phyloP scores from a whole-genome alignment of 2,888 invertebrate species.

The Eupithecia subfuscata region DNA sequence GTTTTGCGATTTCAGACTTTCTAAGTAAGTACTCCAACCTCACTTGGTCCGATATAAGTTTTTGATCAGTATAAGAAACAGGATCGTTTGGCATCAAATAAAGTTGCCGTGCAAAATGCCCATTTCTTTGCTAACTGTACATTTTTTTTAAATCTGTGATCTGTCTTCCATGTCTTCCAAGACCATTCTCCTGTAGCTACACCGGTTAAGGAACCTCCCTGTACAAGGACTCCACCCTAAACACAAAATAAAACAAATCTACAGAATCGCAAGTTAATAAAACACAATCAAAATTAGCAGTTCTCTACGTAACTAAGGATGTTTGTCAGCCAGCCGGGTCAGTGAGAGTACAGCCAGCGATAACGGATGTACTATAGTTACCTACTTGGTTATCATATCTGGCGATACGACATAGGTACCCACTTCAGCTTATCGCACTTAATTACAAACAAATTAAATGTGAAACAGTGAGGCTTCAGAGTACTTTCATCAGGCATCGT shows the following conservation, averaged over 20 bases:
- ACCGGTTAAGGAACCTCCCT: too few species aligned
- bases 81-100: too few species aligned
- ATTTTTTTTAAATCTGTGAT: too few species aligned
- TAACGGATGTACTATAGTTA: slow-evolving; percentile 32
- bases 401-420: slow-evolving; percentile 38
- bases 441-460: slow-evolving; percentile 54
- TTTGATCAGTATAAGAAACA: too few species aligned
- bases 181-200: too few species aligned
- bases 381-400: slow-evolving; percentile 46
- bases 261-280: background rate
- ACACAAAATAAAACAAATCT: background rate
- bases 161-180: too few species aligned
- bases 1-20: too few species aligned
- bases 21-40: too few species aligned
- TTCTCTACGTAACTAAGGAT: slow-evolving; percentile 17
- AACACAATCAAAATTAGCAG: background rate
- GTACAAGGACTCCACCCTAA: too few species aligned
- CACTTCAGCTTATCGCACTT: slow-evolving; percentile 52
- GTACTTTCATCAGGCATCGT: background rate
- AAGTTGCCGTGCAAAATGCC: too few species aligned
- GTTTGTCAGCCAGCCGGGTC: slow-evolving; percentile 36
- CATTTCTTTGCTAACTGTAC: too few species aligned
- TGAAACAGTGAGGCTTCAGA: slow-evolving; percentile 23
- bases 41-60: too few species aligned
- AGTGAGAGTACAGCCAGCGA: slow-evolving; percentile 34